Evolutionary conservation across 2,888 invertebrate genomes (phyloP), one percentile per base, ranked within the genome.

Genomic region (Pemphredon lugubris): DNA sequence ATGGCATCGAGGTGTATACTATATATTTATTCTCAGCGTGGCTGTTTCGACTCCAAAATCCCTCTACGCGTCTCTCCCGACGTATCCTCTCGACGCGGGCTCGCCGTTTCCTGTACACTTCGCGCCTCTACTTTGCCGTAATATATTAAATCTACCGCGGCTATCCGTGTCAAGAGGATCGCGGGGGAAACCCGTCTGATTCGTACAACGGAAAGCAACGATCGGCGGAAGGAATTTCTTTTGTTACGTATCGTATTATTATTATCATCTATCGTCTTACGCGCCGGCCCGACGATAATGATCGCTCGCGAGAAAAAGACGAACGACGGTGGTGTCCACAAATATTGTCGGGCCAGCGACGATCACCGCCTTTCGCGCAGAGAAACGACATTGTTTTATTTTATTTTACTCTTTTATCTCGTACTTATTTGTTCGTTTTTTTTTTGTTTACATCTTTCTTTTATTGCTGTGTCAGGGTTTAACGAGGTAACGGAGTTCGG

Each of bases 401-500:
- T 23, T 13, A 7, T 21, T 14, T 26, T n/a, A 23, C 44, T 9
- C 47, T 44, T 26, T 77, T 77, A 70, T 78, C n/a, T n/a, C n/a
- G n/a, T n/a, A n/a, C n/a, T n/a, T n/a, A n/a, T n/a, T n/a, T n/a
- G n/a, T n/a, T n/a, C 26, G 26, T 32, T 32, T 34, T 6, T 16
- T 32, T 9, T 14, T 44, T 44, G 23, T 21, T 23, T 13, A 7
- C 18, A 11, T 26, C n/a, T 34, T 50, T 9, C 47, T 44, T 26
- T 77, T 77, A 70, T 78, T 75, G 78, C 75, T 73, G 45, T 32
- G 37, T 57, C 16, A 45, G 34, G 40, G 23, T 37, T 32, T 39
- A 5, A 18, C n/a, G 34, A 23, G 21, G 34, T 30, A 54, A 60
- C 34, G 45, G 37, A 44, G 51, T 32, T 65, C 37, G n/a, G n/a